Conservation (phyloP, 2,113 vertebrate genomes). For the Urocolius indicus region DNA sequence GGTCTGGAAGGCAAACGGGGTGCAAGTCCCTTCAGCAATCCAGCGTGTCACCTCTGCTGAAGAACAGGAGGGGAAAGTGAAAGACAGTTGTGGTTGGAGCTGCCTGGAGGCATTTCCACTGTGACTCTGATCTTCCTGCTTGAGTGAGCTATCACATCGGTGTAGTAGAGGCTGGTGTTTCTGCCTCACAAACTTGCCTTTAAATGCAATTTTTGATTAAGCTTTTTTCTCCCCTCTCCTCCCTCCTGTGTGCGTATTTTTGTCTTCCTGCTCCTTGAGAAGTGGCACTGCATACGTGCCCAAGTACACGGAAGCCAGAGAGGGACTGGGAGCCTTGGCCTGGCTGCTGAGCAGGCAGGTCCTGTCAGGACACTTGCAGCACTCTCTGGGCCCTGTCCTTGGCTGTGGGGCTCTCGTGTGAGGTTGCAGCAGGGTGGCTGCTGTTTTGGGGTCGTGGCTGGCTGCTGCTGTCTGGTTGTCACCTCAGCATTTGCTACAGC, state of each 20-base stretch:
- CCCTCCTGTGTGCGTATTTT: rapidly evolving
- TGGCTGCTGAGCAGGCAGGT: neutral
- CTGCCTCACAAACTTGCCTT: neutral
- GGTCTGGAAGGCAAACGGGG: rapidly evolving
- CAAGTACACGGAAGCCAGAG: neutral
- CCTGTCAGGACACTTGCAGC: rapidly evolving
- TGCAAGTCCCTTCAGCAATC: rapidly evolving
- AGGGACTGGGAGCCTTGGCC: neutral
- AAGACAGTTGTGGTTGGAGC: neutral
- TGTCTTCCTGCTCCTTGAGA: neutral
- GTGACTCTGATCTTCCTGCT: neutral
- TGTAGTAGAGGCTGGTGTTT: neutral
- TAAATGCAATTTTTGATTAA: neutral
- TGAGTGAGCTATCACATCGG: neutral
- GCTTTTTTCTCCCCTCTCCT: neutral
- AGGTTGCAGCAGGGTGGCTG: neutral
- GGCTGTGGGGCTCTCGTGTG: neutral
- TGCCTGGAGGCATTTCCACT: neutral
- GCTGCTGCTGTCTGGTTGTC: neutral
- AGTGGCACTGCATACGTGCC: neutral
- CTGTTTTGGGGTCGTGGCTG: rapidly evolving
- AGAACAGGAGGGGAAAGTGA: neutral
- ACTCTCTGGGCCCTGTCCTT: rapidly evolving
- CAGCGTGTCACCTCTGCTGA: rapidly evolving
- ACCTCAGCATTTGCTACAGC: neutral